Percentiles rank a stretch among this genome's conserved stretches.
Evolutionary conservation across 2,113 vertebrate genomes (phyloP).

Genomic region (Corythornis madagascariensis): DNA sequence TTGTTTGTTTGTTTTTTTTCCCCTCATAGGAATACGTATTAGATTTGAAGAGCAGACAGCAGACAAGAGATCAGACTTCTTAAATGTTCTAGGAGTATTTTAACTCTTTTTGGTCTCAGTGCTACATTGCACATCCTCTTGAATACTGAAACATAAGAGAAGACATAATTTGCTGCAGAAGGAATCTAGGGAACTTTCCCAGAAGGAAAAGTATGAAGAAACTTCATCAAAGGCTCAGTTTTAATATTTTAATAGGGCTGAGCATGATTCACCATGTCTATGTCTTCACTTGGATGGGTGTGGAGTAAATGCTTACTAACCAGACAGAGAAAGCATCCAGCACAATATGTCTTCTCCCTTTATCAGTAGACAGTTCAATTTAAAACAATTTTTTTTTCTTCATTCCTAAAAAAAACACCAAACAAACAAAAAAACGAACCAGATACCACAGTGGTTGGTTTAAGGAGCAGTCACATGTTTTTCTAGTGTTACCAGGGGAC

Average conservation of each 20-base stretch:
- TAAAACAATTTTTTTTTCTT: neutral
- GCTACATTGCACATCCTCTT: neutral
- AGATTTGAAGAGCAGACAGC: neutral
- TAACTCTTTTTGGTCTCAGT: neutral
- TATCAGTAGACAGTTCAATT: neutral
- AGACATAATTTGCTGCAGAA: neutral
- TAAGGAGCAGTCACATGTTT: neutral
- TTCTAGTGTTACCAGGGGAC: neutral
- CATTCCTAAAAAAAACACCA: too few species aligned
- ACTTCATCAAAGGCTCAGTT: constrained; percentile 31
- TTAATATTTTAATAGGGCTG: neutral
- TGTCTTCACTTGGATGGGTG: neutral
- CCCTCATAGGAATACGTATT: neutral
- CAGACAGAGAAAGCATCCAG: neutral
- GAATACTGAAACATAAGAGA: neutral
- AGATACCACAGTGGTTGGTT: neutral
- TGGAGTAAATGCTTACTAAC: neutral
- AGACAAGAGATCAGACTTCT: neutral
- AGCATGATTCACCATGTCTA: neutral
- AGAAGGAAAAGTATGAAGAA: neutral
- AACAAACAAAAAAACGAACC: too few species aligned
- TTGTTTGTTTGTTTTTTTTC: neutral
- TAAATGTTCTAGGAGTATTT: neutral
- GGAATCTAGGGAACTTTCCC: neutral
- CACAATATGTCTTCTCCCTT: neutral